A percentile compares a stretch with the other conserved stretches of the same genome.
phyloP scores from a whole-genome alignment of 2,113 vertebrate species.

The Glaucomys volans region DNA sequence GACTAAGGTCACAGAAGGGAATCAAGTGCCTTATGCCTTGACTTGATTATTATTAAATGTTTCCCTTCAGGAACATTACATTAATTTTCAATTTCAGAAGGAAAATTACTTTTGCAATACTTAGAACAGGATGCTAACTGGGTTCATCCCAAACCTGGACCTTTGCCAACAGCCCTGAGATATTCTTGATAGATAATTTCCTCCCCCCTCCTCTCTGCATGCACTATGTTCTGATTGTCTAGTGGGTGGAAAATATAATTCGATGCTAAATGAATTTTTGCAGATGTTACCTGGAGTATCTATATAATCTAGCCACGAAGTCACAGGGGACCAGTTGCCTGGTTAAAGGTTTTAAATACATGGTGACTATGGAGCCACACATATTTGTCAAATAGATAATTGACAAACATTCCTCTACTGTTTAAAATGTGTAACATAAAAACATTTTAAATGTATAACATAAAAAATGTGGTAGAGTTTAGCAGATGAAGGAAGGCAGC shows the following conservation, averaged over 20 bases:
- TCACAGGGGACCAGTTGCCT: neutral
- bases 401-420: neutral
- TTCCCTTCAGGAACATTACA: slow-evolving; percentile 78
- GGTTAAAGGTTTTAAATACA: slow-evolving; percentile 36
- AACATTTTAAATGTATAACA: neutral
- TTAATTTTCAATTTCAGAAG: slow-evolving; percentile 81
- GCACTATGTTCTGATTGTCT: slow-evolving; percentile 46
- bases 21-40: slow-evolving; percentile 56
- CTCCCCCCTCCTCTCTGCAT: neutral
- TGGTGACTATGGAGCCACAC: neutral
- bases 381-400: neutral
- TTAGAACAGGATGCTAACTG: slow-evolving; percentile 63
- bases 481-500: neutral
- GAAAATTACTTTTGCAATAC: slow-evolving; percentile 77
- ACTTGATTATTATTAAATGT: slow-evolving; percentile 74
- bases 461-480: neutral
- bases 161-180: slow-evolving; percentile 66
- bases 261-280: slow-evolving; percentile 61
- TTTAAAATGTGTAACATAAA: neutral
- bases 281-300: slow-evolving; percentile 36
- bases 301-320: slow-evolving; percentile 11
- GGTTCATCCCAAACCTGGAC: slow-evolving; percentile 48
- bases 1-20: slow-evolving; percentile 68
- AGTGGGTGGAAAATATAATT: slow-evolving; percentile 61
- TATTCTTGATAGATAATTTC: slow-evolving; percentile 61